A percentile compares a stretch with the other conserved stretches of the same genome.
phyloP scores from a whole-genome alignment of 2,888 invertebrate genomes.

The Timandra comae region DNA sequence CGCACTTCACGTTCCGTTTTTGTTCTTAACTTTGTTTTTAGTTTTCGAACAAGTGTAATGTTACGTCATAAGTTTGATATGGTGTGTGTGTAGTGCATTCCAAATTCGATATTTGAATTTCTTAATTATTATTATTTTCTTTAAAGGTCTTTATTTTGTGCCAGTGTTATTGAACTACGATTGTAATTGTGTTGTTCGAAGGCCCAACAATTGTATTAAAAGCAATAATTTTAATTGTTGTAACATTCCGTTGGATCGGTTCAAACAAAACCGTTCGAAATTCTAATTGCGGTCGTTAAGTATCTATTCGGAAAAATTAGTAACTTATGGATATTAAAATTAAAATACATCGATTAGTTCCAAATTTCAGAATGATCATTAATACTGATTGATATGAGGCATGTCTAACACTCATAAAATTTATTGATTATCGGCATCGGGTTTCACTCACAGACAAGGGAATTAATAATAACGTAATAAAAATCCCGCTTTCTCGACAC shows the following conservation, averaged over 20 bases:
- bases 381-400: slow-evolving; percentile 68
- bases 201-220: too few relatives aligned
- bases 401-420: slow-evolving; percentile 65
- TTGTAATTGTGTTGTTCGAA: too few relatives aligned
- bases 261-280: slow-evolving; percentile 30
- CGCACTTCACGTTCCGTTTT: slow-evolving; percentile 23
- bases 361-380: slow-evolving; percentile 66
- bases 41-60: too few relatives aligned
- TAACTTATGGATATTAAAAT: slow-evolving; percentile 62
- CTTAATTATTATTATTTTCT: too few relatives aligned
- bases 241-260: slow-evolving; percentile 33
- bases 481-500: slow-evolving; percentile 55
- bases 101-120: too few relatives aligned
- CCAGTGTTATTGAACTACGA: too few relatives aligned
- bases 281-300: slow-evolving; percentile 39
- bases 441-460: slow-evolving; percentile 56
- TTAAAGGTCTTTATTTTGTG: too few relatives aligned
- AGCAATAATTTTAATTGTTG: slow-evolving; percentile 31
- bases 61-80: too few relatives aligned
- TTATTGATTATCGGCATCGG: slow-evolving; percentile 52
- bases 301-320: slow-evolving; percentile 39
- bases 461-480: slow-evolving; percentile 52
- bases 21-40: slow-evolving; percentile 21
- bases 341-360: slow-evolving; percentile 66
- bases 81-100: too few relatives aligned